A percentile compares a stretch with the other conserved stretches of the same genome.
phyloP scores from a whole-genome alignment of 2,797 vertebrate species.

The Eulemur rubriventer region DNA sequence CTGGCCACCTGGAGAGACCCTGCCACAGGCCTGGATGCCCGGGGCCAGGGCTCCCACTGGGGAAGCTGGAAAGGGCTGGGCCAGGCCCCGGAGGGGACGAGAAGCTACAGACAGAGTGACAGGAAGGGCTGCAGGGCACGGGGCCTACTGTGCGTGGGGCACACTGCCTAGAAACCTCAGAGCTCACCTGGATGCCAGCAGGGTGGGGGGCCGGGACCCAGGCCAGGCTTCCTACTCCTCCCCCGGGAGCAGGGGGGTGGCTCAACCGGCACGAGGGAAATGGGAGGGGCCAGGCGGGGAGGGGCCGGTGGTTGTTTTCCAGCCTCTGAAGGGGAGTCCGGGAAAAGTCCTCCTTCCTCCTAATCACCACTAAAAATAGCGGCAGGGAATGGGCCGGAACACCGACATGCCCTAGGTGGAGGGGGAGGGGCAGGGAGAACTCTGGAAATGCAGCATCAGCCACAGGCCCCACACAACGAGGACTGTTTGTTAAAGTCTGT shows the following conservation, averaged over 20 bases:
- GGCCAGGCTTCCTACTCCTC: slow-evolving; percentile 1
- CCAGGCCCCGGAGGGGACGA: fast-evolving
- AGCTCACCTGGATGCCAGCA: neutral
- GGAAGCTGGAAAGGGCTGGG: neutral
- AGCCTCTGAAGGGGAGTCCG: slow-evolving; percentile 62
- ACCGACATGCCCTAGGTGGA: slow-evolving; percentile 29
- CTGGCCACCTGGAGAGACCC: too few species aligned
- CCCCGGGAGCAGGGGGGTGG: neutral
- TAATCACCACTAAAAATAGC: slow-evolving; percentile 65
- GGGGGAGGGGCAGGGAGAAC: neutral
- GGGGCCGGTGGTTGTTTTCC: slow-evolving; percentile 39
- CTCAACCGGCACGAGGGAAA: neutral
- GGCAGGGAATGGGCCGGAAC: neutral
- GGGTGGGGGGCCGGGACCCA: neutral
- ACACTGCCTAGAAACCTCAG: neutral
- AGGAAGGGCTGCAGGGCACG: fast-evolving
- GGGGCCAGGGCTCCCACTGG: fast-evolving
- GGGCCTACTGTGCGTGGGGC: neutral
- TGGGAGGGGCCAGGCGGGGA: neutral
- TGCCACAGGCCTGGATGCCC: too few species aligned
- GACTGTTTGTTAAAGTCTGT: neutral
- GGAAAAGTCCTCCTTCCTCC: slow-evolving; percentile 74
- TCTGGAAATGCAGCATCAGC: slow-evolving; percentile 50
- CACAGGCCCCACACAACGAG: neutral
- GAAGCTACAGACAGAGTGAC: neutral